phyloP scores from a whole-genome alignment of 92 coral and sea anemone species.

The Micromussa lordhowensis region DNA sequence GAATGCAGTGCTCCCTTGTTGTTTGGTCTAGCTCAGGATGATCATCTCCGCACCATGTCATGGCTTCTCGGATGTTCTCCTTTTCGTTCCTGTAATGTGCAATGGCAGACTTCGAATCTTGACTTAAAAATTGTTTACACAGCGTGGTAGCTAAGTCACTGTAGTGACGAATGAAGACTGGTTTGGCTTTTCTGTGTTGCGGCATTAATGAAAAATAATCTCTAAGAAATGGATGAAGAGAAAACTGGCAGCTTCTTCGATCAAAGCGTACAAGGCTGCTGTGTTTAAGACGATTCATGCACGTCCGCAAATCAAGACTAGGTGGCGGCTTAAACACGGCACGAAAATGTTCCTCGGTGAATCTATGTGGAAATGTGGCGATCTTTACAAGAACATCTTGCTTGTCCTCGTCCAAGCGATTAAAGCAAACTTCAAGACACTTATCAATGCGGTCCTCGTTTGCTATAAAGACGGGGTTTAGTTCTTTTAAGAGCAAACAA shows the following conservation, averaged over 20 bases:
- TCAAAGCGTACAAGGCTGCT: constrained; percentile 32
- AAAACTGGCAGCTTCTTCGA: constrained; percentile 27
- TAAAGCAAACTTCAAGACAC: constrained; percentile 42
- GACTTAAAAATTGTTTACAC: constrained; percentile 51
- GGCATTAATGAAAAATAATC: constrained; percentile 47
- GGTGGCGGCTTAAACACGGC: background rate
- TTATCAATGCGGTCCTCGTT: constrained; percentile 37
- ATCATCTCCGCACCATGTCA: constrained; percentile 54
- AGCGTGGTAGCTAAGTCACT: constrained; percentile 5
- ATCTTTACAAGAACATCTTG: constrained; percentile 50
- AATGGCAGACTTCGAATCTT: constrained; percentile 44
- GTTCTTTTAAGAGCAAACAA: constrained; percentile 20
- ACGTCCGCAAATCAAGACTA: background rate
- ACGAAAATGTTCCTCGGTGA: constrained; percentile 40
- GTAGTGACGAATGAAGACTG: constrained; percentile 36
- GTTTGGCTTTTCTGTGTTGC: constrained; percentile 28
- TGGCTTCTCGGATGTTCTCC: constrained; percentile 59
- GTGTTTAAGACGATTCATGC: constrained; percentile 8
- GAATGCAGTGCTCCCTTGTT: constrained; percentile 30
- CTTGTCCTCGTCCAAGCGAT: constrained; percentile 18
- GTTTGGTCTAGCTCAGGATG: background rate
- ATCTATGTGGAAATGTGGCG: constrained; percentile 58
- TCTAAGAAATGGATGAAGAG: constrained; percentile 48
- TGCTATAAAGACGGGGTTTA: constrained; percentile 32
- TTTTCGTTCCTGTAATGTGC: constrained; percentile 49